Percentiles rank a stretch among this genome's conserved stretches.
Conservation (phyloP, 2,888 invertebrate genomes). For the Macaria liturata region DNA sequence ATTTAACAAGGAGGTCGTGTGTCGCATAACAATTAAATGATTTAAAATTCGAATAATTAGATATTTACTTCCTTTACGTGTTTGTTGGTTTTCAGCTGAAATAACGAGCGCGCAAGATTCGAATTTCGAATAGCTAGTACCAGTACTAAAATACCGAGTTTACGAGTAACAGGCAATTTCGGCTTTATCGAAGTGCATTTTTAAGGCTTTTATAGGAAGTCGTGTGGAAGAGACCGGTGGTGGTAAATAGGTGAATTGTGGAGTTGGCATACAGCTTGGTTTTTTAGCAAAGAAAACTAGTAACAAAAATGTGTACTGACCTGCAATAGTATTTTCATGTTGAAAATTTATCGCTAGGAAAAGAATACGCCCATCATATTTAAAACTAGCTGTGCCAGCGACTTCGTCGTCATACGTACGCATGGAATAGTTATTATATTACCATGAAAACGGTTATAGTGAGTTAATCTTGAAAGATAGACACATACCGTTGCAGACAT, state of each 20-base stretch:
- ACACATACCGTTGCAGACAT: too few species aligned
- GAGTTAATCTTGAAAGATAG: too few species aligned
- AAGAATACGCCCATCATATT: too few species aligned
- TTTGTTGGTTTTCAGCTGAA: slow-evolving; percentile 8
- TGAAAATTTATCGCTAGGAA: too few species aligned
- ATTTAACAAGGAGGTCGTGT: slow-evolving; percentile 4
- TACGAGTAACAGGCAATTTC: background rate
- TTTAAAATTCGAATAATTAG: slow-evolving; percentile 25
- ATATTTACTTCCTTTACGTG: slow-evolving; percentile 28
- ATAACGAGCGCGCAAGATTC: slow-evolving; percentile 16
- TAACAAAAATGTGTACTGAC: too few species aligned
- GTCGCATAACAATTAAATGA: slow-evolving; percentile 5
- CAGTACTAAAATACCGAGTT: slow-evolving; percentile 1
- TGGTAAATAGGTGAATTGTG: slow-evolving; percentile 5
- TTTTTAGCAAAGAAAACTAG: background rate
- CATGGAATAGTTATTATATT: too few species aligned
- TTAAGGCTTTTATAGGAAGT: slow-evolving; percentile 2
- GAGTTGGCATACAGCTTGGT: background rate
- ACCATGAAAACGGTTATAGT: too few species aligned
- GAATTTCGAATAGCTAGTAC: background rate
- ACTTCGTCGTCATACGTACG: too few species aligned
- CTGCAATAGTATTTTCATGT: too few species aligned
- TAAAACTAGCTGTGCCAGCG: too few species aligned
- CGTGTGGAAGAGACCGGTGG: background rate
- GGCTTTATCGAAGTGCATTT: slow-evolving; percentile 9